These are phyloP conservation scores for Lepidochrysops patricia DNA, from an alignment of 2,888 invertebrate species.

Conservation along the genomic window DNA sequence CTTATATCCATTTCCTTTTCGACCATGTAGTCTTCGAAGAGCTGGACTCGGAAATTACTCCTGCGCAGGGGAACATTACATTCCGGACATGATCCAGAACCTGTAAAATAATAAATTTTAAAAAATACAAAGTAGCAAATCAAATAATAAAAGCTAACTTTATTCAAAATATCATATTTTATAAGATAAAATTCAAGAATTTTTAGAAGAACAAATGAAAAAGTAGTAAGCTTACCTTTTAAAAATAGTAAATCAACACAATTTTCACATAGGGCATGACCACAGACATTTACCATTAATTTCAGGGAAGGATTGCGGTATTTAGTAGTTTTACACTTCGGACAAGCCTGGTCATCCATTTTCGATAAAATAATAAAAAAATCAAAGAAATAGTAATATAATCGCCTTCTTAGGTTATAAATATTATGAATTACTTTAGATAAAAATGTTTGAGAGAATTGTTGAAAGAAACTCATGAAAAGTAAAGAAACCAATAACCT, in stretches of 20 bases:
- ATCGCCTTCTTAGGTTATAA: neutral
- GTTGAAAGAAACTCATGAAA: too few relatives aligned
- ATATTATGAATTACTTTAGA: too few relatives aligned
- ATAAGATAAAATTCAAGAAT: too few relatives aligned
- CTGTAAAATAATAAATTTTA: slow-evolving; percentile 69
- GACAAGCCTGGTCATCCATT: slow-evolving; percentile 92
- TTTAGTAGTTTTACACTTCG: slow-evolving; percentile 96
- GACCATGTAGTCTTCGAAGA: slow-evolving; percentile 96
- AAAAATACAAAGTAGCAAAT: slow-evolving; percentile 20
- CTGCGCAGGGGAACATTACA: slow-evolving; percentile 91
- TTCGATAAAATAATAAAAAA: neutral
- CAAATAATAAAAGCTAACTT: too few relatives aligned
- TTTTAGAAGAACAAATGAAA: too few relatives aligned
- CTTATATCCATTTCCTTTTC: slow-evolving; percentile 98
- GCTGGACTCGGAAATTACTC: slow-evolving; percentile 93
- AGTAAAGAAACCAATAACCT: too few relatives aligned
- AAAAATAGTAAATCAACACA: slow-evolving; percentile 97
- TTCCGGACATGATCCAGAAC: slow-evolving; percentile 95
- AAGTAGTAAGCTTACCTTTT: slow-evolving; percentile 82
- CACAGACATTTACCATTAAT: slow-evolving; percentile 98
- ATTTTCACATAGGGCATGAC: slow-evolving; percentile 97
- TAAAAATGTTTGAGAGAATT: too few relatives aligned
- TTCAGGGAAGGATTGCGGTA: slow-evolving; percentile 97
- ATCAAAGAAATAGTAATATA: neutral
- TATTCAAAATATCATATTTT: too few relatives aligned